Conservation (phyloP, 1,140 invertebrate species). For the Listronotus oregonensis region DNA sequence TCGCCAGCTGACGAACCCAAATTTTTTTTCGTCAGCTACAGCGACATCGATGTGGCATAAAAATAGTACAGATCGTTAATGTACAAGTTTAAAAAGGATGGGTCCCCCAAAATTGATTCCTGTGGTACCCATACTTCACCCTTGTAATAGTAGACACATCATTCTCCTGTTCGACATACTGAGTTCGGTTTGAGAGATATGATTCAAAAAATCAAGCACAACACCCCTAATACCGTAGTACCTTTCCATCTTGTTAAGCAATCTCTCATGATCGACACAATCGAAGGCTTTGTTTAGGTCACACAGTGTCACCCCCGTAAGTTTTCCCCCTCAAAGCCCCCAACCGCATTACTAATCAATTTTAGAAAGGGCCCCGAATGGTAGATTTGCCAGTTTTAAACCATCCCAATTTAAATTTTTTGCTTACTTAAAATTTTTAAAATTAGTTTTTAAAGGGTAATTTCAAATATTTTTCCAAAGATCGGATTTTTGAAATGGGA, state of each 20-base stretch:
- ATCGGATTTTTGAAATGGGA: constrained; percentile 32
- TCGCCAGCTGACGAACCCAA: no score
- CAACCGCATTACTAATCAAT: no score
- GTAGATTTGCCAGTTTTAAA: constrained; percentile 35
- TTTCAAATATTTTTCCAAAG: constrained; percentile 39
- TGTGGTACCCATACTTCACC: constrained; percentile 14
- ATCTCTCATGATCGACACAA: no score
- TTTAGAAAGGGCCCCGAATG: constrained; percentile 15
- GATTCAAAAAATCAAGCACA: background rate
- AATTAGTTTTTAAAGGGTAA: constrained; percentile 31
- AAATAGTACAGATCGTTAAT: no score
- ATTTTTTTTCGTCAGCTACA: no score
- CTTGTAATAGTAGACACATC: no score
- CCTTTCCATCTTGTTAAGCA: no score
- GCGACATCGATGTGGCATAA: background rate
- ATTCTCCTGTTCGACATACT: no score
- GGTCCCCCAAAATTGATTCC: constrained; percentile 18
- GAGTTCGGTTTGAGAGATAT: constrained; percentile 7
- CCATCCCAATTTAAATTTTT: constrained; percentile 34
- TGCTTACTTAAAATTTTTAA: constrained; percentile 23
- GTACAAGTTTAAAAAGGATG: constrained; percentile 12
- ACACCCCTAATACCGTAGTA: constrained; percentile 1
- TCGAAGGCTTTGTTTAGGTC: no score
- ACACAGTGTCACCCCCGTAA: no score
- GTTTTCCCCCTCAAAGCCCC: no score